Base-by-base conservation (phyloP, 2,797 vertebrate genomes). In the Remorina albescens region DNA sequence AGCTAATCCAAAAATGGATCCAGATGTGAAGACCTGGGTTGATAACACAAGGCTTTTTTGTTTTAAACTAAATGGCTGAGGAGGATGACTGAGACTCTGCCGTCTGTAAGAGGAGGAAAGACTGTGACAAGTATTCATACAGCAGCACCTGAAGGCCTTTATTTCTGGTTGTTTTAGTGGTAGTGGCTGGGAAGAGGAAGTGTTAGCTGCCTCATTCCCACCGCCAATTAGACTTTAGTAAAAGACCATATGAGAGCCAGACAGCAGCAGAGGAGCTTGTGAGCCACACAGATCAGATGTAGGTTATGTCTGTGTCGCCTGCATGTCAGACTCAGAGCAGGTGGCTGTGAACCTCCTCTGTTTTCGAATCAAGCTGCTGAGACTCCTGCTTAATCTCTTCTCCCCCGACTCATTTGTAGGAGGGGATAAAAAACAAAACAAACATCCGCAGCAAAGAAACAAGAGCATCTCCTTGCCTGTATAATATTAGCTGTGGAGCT, bases 11-110 rank as follows among this genome's bases (percentile, higher is more conserved):
- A 71, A 77, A 86, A 57, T 9, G 49, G 63, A 79, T 76, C 85
- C 84, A 85, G 77, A 89, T 88, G 84, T 84, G 42, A 46, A 68
- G 71, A 66, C 36, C 19, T 55, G 3, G 50, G 41, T 18, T 18
- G 50, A 49, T 42, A 46, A 59, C 25, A 30, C 23, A 7, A 4
- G 8, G 61, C 69, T 11, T 41, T 70, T 62, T 65, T 64, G 47
- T 53, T 11, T 59, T 44, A 6, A n/a, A n/a, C 5, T n/a, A 25
- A 37, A 34, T 28, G 39, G 71, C 6, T 61, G 0, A 0, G 13
- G 46, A 30, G 30, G 57, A 21, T 0, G 46, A 44, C 66, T 8
- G 1, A 2, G 46, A 57, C 0, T 63, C 0, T 63, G 68, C 21
- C 59, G 47, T n/a, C n/a, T n/a, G n/a, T 13, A 55, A 37, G 2